Evolutionary conservation across 2,888 invertebrate species (phyloP), one percentile per base, ranked within the genome.

Genomic region (Drosophila kambysellisi): DNA sequence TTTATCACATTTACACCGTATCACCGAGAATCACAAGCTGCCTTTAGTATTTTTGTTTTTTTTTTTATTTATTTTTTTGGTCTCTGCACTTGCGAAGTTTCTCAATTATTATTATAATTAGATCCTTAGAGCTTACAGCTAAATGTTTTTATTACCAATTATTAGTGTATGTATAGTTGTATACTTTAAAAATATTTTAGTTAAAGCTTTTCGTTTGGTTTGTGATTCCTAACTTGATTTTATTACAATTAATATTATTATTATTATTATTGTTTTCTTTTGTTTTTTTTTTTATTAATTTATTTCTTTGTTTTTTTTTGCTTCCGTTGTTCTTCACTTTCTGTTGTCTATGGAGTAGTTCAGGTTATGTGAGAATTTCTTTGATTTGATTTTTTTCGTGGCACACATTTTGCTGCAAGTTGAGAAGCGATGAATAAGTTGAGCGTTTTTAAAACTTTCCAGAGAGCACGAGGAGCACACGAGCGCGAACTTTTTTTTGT

Each of bases 1-100:
- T 90, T 87, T 88, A 88, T 88, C 87, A 88, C 87, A 88, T 88
- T 84, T 88, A 90, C 87, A 88, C 87, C 88, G 84, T 88, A 88
- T 88, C 87, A 88, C 87, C 87, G 87, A 88, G 89, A 88, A 89
- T 89, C 88, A 88, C 90, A 87, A 89, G 82, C 85, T 87, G 77
- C 80, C 83, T 51, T 81, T 80, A 62, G 71, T 77, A 43, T 63
- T 62, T 61, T 53, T 20, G 43, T 60, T 68, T 37, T 29, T 6
- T 17, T 29, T 48, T 41, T 53, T 53, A n/a, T n/a, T n/a, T n/a
- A n/a, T 33, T 30, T 35, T 52, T 33, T 84, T 82, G 83, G 89
- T 89, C 88, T 82, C 69, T 84, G 73, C 88, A 83, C 79, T 88
- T 89, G 89, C 76, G 83, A 67, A 72, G 84, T 88, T 83, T 84